Conservation (phyloP, 2,888 invertebrate species). For the Hyppa rectilinea region DNA sequence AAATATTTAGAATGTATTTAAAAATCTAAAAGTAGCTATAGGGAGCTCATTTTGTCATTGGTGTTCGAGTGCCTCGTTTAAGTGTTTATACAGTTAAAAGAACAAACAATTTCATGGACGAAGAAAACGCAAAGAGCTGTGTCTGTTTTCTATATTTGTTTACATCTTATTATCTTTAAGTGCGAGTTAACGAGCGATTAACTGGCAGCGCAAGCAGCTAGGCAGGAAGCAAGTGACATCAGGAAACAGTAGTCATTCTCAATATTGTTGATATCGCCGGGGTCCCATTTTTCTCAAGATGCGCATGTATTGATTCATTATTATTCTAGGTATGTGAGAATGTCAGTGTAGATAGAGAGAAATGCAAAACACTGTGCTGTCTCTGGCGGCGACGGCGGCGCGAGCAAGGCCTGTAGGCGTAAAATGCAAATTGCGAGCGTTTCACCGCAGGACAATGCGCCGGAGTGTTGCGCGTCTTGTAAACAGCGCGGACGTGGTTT, state of each 20-base stretch:
- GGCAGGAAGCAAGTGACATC: constrained; percentile 71
- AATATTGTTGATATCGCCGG: constrained; percentile 65
- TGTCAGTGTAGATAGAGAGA: constrained; percentile 71
- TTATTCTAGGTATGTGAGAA: constrained; percentile 62
- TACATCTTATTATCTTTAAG: constrained; percentile 76
- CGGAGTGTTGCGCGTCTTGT: constrained; percentile 87
- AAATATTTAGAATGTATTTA: constrained; percentile 54
- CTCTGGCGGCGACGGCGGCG: constrained; percentile 57
- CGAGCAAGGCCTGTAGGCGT: constrained; percentile 79
- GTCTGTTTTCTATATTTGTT: constrained; percentile 73
- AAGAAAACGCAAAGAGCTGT: constrained; percentile 74
- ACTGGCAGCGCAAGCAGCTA: constrained; percentile 57
- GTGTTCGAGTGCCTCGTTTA: constrained; percentile 62
- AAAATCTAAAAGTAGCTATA: constrained; percentile 48
- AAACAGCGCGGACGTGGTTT: constrained; percentile 86
- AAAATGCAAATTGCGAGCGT: constrained; percentile 87
- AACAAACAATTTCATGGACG: constrained; percentile 76
- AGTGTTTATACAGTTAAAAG: constrained; percentile 77
- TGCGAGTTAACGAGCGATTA: constrained; percentile 73
- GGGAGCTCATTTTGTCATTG: constrained; percentile 19
- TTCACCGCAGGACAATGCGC: constrained; percentile 88
- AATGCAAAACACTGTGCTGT: constrained; percentile 78
- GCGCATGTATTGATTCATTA: constrained; percentile 59
- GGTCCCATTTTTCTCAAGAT: constrained; percentile 48
- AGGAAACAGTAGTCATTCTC: constrained; percentile 62